Evolutionary conservation across 2,888 invertebrate species (phyloP).

Genomic region (Cheilosia vulpina): DNA sequence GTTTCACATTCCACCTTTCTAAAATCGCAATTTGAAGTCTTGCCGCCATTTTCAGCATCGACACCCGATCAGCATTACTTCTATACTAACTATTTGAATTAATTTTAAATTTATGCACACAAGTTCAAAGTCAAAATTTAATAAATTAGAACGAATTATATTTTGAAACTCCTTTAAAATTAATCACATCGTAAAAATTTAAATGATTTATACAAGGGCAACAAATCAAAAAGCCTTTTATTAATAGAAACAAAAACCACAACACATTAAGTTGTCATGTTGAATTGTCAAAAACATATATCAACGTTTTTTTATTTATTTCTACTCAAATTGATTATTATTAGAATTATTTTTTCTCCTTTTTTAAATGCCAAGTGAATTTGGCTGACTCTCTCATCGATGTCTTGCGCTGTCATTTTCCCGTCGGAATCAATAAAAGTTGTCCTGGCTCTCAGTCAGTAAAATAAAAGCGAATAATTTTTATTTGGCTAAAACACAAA

Average conservation of each 20-base stretch:
- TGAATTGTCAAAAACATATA: background rate
- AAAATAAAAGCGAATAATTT: background rate
- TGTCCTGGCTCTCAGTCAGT: background rate
- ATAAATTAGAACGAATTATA: background rate
- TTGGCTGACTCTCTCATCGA: background rate
- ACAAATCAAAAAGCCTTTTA: background rate
- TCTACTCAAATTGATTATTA: background rate
- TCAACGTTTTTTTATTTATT: background rate
- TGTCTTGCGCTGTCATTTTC: no score
- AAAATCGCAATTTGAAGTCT: no score
- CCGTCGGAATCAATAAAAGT: no score
- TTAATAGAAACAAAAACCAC: background rate
- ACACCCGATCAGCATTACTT: no score
- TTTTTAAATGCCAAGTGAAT: background rate
- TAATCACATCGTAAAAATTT: background rate
- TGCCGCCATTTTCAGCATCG: no score
- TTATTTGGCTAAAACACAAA: background rate
- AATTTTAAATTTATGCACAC: no score
- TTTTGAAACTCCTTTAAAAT: background rate
- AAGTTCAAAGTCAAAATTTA: background rate
- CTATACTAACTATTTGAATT: no score
- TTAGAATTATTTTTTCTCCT: no score
- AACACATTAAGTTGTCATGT: slow-evolving; percentile 6
- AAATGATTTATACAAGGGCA: background rate
- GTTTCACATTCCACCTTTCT: no score